A percentile compares a stretch with the other conserved stretches of the same genome.
Conservation (phyloP, 2,888 invertebrate genomes). For the Acholoe squamosa region DNA sequence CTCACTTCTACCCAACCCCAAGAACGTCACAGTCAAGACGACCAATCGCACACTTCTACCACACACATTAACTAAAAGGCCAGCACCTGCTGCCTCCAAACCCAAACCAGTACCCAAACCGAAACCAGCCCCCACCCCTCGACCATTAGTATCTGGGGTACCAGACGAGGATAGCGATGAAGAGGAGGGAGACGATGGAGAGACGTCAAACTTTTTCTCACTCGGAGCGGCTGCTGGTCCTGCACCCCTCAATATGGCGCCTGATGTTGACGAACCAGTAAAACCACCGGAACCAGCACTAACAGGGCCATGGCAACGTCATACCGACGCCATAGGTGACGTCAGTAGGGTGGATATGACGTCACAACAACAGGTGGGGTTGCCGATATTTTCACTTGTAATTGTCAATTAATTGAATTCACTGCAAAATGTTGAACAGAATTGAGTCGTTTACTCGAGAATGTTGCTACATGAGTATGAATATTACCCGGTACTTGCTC, state of each 20-base stretch:
- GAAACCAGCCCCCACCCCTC: not conserved
- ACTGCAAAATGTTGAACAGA: no score
- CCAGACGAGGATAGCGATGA: constrained; percentile 54
- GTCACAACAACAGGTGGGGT: not conserved
- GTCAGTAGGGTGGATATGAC: not conserved
- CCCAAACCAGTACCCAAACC: not conserved
- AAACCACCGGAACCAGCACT: constrained; percentile 20
- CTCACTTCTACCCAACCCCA: constrained; percentile 76
- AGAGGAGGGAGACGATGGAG: not conserved
- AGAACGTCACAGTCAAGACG: constrained; percentile 76
- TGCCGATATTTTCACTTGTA: no score
- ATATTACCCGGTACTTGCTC: no score
- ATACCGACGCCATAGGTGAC: not conserved
- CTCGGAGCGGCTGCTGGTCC: not conserved
- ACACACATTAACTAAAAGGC: constrained; percentile 72
- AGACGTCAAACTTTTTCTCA: constrained; percentile 41
- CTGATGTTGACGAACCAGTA: not conserved
- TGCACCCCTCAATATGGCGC: not conserved
- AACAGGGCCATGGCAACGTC: constrained; percentile 31
- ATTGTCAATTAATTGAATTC: no score
- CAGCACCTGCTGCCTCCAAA: constrained; percentile 14
- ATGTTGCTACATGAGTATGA: no score
- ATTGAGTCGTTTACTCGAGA: no score
- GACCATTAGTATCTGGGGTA: not conserved
- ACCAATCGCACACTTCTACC: constrained; percentile 76